phyloP scores from a whole-genome alignment of 1,140 invertebrate genomes.

The Copidosoma floridanum region DNA sequence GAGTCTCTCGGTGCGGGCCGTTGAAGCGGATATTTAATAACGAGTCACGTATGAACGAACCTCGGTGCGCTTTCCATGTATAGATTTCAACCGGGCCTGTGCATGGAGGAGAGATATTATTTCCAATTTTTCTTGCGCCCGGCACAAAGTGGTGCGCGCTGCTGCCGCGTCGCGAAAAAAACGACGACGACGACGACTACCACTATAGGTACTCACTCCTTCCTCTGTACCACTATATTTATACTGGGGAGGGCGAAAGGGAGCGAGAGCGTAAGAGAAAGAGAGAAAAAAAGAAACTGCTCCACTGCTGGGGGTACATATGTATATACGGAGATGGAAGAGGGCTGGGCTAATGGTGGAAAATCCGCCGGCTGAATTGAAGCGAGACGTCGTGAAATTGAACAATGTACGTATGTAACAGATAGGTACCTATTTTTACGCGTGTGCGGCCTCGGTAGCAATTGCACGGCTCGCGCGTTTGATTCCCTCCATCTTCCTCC shows the following conservation, averaged over 20 bases:
- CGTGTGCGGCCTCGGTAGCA: no score
- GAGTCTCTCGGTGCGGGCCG: no score
- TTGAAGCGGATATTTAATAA: conserved; percentile 27
- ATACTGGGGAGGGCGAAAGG: background rate
- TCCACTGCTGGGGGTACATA: background rate
- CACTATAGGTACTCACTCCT: no score
- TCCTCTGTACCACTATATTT: no score
- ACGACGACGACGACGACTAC: background rate
- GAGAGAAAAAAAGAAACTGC: conserved; percentile 13
- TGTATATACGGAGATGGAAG: conserved; percentile 20
- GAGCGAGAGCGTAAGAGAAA: conserved; percentile 7
- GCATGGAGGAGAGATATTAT: conserved; percentile 43
- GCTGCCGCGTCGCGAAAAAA: conserved; percentile 14
- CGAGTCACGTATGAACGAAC: conserved; percentile 29
- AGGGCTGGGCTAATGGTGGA: conserved; percentile 42
- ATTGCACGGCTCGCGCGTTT: no score
- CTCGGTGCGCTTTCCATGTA: conserved; percentile 21
- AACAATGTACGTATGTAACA: conserved; percentile 45
- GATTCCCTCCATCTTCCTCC: conserved; percentile 1
- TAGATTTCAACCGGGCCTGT: conserved; percentile 24
- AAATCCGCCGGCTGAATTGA: conserved; percentile 48
- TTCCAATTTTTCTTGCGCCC: conserved; percentile 49
- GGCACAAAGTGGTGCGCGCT: conserved; percentile 42
- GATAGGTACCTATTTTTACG: no score
- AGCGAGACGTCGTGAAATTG: conserved; percentile 50